Evolutionary conservation across 2,888 invertebrate genomes (phyloP), one percentile per base, ranked within the genome.

Genomic region (Halocaridina rubra): DNA sequence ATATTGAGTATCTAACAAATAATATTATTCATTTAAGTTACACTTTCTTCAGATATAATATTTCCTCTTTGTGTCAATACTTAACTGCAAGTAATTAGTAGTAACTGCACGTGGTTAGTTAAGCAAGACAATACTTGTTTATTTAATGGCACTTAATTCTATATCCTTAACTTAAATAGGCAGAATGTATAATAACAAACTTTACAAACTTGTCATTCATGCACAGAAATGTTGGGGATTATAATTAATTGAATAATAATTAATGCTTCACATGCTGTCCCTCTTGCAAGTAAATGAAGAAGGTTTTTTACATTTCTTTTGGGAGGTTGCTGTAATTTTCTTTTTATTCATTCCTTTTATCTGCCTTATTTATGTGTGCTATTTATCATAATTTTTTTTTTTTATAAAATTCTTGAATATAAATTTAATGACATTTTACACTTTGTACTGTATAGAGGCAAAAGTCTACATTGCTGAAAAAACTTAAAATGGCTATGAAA

Each of bases 81-180:
- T n/a, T n/a, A n/a, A n/a, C n/a, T n/a, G n/a, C n/a, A n/a, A n/a
- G n/a, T n/a, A n/a, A n/a, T n/a, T n/a, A n/a, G n/a, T n/a, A n/a
- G n/a, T n/a, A n/a, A n/a, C n/a, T n/a, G n/a, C n/a, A n/a, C n/a
- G n/a, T n/a, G 24, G 16, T 39, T 39, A 33, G 33, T 33, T 74
- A 74, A 33, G 24, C 16, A 24, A 13, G n/a, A 39, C 22, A 7
- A 24, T 10, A 8, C 33, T 33, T 24, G 27, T n/a, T 61, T 77
- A 27, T 57, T 59, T 61, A 77, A 30, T 19, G 53, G 72, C 22
- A 78, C 82, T 84, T 84, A 84, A 84, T 46, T 64, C 81, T 81
- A n/a, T n/a, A 81, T 29, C 71, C 82, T 84, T 84, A 84, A 59
- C 71, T 84, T 84, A 84, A n/a, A 24, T 84, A 84, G 77, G 78